Base-by-base conservation (phyloP, 37 sponge, comb jelly and placozoan genomes). In the Ephydatia muelleri region DNA sequence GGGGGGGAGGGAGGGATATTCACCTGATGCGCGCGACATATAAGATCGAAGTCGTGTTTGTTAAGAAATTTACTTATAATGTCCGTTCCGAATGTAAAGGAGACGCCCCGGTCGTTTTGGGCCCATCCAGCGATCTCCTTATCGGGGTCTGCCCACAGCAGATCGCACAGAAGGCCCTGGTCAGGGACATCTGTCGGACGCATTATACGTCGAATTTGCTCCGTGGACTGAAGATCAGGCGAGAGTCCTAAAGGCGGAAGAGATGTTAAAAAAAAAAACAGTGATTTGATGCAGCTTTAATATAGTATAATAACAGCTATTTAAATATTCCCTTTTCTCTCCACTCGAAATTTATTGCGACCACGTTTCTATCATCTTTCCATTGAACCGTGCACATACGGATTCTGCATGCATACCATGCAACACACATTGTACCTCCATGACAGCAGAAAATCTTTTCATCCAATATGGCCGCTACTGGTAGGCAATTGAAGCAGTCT, bases 371-470 rank as follows among this genome's bases (percentile, higher is more conserved):
- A n/a, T n/a, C 22, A 19, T 19, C 22, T 23, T 65, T 23, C 22
- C n/a, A n/a, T n/a, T n/a, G n/a, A n/a, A n/a, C n/a, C n/a, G n/a
- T n/a, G n/a, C 16, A 16, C 22, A 65, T 16, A 16, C 16, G 67
- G 67, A 65, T 22, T 65, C 16, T 65, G 67, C 21, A 16, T 23
- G 21, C 16, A 16, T 70, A 32, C 31, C 31, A n/a, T n/a, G n/a
- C n/a, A 38, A 30, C 13, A 43, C 26, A n/a, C 23, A 23, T 25
- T 77, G 74, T 68, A 93, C 94, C 99, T 65, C 99, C 99, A 88
- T 98, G 99, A 83, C 99, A 98, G 75, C 99, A 98, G 88, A 98
- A 98, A 21, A 98, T 96, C 81, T 98, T 98, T 66, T 96, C 99
- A 87, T 98, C 99, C 28, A 98, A 83, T 34, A 98, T 85, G 21